phyloP scores from a whole-genome alignment of 1,140 invertebrate genomes.

The Nasonia longicornis region DNA sequence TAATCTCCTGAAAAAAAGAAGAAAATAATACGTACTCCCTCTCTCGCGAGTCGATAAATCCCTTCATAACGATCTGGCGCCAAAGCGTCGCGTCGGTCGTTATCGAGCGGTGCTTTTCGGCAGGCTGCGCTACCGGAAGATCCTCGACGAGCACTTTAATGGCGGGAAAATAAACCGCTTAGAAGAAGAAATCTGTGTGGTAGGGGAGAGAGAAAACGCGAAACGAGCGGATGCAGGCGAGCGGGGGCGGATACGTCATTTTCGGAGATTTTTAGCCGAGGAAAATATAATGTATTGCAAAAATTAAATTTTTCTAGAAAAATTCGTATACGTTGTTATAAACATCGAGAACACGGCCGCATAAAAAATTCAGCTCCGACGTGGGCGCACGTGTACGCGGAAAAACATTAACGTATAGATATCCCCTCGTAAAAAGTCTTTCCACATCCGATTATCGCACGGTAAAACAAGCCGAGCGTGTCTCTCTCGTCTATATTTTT shows the following conservation, averaged over 20 bases:
- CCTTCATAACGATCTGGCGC: slow-evolving; percentile 26
- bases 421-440: slow-evolving; percentile 15
- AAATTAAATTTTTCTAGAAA: too few relatives aligned
- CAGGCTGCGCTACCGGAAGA: not conserved
- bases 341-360: not conserved
- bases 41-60: slow-evolving; percentile 39
- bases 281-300: too few relatives aligned
- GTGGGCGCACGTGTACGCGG: not conserved
- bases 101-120: slow-evolving; percentile 39
- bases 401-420: not conserved
- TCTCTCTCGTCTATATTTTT: not conserved
- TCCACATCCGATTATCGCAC: slow-evolving; percentile 17
- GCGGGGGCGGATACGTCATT: not conserved
- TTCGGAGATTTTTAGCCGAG: not conserved
- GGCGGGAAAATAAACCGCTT: slow-evolving; percentile 34
- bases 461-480: not conserved
- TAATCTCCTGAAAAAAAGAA: slow-evolving; percentile 37
- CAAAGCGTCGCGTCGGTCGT: slow-evolving; percentile 7
- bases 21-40: not conserved
- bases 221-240: not conserved
- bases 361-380: not conserved
- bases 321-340: too few relatives aligned
- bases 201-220: not conserved
- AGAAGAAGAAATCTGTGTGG: not conserved
- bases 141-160: slow-evolving; percentile 26